Percentiles rank a stretch among this genome's conserved stretches.
phyloP scores from a whole-genome alignment of 1,140 invertebrate species.

The Drosophila subobscura region DNA sequence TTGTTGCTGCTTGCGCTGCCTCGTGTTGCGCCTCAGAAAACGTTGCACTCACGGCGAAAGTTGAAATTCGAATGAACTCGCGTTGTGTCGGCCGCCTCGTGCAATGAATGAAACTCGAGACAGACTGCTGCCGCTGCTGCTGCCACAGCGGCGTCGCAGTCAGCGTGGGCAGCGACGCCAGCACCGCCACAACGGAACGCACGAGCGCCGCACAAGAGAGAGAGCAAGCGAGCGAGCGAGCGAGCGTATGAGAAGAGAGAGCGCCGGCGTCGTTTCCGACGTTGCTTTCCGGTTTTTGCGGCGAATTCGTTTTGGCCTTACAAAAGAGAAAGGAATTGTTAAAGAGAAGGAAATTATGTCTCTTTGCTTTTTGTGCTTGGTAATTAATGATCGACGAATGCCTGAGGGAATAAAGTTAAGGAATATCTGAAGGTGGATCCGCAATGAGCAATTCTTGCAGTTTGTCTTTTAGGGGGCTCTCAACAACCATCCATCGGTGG shows the following conservation, averaged over 20 bases:
- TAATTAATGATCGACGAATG: too few relatives aligned
- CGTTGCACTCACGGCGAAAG: constrained; percentile 79
- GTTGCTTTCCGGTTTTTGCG: constrained; percentile 58
- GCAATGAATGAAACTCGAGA: constrained; percentile 79
- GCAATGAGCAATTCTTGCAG: too few relatives aligned
- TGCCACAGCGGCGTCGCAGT: constrained; percentile 17
- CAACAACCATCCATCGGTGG: too few relatives aligned
- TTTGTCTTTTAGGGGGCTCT: too few relatives aligned
- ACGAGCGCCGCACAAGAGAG: constrained; percentile 8
- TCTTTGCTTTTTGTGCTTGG: constrained; percentile 2
- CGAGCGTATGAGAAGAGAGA: constrained; percentile 1
- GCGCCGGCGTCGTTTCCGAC: constrained; percentile 27
- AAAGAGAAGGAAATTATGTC: constrained; percentile 5
- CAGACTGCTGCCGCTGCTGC: constrained; percentile 43
- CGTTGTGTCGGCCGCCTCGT: constrained; percentile 20
- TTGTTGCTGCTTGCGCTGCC: constrained; percentile 15
- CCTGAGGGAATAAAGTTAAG: too few relatives aligned
- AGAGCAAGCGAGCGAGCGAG: constrained; percentile 19
- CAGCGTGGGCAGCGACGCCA: constrained; percentile 26
- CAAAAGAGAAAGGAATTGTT: too few relatives aligned
- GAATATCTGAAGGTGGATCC: too few relatives aligned
- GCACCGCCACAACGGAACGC: background rate
- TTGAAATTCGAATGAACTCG: constrained; percentile 49
- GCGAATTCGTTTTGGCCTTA: constrained; percentile 45
- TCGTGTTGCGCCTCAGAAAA: constrained; percentile 52